These are phyloP conservation scores for Melierax canorus DNA, from an alignment of 2,113 vertebrate genomes.

Conservation along the genomic window DNA sequence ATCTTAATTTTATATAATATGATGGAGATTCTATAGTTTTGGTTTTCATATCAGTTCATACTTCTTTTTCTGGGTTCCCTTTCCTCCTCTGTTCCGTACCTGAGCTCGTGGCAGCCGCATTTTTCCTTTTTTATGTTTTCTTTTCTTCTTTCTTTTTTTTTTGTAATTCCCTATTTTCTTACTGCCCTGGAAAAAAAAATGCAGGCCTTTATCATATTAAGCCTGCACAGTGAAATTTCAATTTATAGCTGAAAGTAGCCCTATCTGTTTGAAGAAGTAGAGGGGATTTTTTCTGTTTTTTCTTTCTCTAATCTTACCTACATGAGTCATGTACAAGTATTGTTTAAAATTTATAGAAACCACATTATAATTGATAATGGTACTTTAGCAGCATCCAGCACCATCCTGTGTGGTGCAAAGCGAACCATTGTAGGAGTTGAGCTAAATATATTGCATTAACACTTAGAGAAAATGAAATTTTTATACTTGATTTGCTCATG, in stretches of 20 bases:
- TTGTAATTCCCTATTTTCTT: background rate
- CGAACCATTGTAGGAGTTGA: slow-evolving; percentile 44
- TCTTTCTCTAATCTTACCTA: slow-evolving; percentile 43
- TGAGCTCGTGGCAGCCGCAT: background rate
- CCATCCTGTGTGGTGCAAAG: slow-evolving; percentile 48
- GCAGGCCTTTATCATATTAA: slow-evolving; percentile 27
- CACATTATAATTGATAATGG: slow-evolving; percentile 61
- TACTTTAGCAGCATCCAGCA: slow-evolving; percentile 57
- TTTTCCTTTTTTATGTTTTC: background rate
- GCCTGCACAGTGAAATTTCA: slow-evolving; percentile 41
- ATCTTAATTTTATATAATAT: slow-evolving; percentile 9
- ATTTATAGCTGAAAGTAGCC: slow-evolving; percentile 46
- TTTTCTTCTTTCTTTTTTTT: background rate
- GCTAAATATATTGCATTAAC: slow-evolving; percentile 69
- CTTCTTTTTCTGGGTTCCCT: background rate
- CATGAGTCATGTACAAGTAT: slow-evolving; percentile 1
- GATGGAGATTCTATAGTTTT: slow-evolving; percentile 28
- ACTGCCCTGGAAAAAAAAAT: background rate
- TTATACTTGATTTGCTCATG: slow-evolving; percentile 66
- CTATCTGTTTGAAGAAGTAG: slow-evolving; percentile 5
- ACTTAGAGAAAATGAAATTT: slow-evolving; percentile 70
- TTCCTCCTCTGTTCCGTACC: background rate
- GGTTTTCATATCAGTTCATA: slow-evolving; percentile 33
- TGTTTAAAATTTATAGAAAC: slow-evolving; percentile 57
- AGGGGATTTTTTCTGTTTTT: background rate